These are phyloP conservation scores for Dendrophyllia cribrosa DNA, from an alignment of 64 coral and sea anemone genomes.

Conservation along the genomic window DNA sequence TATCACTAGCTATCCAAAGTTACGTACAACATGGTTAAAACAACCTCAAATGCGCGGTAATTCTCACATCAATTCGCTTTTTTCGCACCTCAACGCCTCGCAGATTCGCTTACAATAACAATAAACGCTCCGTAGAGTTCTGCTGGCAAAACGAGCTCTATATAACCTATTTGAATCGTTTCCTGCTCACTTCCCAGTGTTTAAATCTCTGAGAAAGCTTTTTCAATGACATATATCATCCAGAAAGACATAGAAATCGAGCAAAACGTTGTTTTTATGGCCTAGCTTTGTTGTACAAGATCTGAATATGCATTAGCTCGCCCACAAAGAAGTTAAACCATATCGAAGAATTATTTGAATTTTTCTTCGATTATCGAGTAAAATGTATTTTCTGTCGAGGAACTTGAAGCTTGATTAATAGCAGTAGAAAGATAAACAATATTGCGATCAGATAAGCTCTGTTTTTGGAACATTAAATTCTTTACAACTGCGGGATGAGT, in stretches of 20 bases:
- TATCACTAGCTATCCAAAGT: background rate
- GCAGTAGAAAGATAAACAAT: background rate
- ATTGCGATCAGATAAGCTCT: slow-evolving; percentile 12
- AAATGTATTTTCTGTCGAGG: background rate
- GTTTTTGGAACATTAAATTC: background rate
- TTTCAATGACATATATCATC: background rate
- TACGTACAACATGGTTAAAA: background rate
- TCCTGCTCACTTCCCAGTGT: background rate
- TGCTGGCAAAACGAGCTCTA: slow-evolving; percentile 20
- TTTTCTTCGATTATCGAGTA: slow-evolving; percentile 41
- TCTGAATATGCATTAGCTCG: slow-evolving; percentile 95
- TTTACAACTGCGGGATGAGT: background rate
- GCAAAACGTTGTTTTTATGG: slow-evolving; percentile 10
- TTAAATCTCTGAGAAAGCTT: background rate
- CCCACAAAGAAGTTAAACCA: slow-evolving; percentile 74
- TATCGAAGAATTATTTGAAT: slow-evolving; percentile 59
- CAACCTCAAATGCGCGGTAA: background rate
- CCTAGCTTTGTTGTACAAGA: slow-evolving; percentile 49
- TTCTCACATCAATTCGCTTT: background rate
- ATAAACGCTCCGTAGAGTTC: slow-evolving; percentile 72
- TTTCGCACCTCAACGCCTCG: slow-evolving; percentile 82
- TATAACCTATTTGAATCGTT: background rate
- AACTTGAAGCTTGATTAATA: slow-evolving; percentile 7
- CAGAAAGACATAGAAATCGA: slow-evolving; percentile 24
- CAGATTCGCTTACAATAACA: slow-evolving; percentile 86